Conservation (phyloP, 2,113 vertebrate species). For the Xenus cinereus region DNA sequence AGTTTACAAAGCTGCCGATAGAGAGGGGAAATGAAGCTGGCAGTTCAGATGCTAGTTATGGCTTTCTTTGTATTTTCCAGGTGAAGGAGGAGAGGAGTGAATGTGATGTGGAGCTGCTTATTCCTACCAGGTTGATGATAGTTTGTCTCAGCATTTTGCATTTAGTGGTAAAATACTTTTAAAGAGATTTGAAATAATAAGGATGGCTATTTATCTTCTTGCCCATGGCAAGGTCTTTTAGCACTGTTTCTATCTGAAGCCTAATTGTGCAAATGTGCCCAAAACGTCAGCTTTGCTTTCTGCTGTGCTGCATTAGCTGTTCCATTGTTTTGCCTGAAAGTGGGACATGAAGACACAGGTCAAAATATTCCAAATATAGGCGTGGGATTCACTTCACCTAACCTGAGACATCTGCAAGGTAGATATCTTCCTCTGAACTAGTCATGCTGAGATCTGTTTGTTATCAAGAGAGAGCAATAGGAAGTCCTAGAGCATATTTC, state of each 20-base stretch:
- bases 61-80: neutral
- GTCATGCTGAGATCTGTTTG: neutral
- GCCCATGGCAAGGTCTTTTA: neutral
- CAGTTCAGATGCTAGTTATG: neutral
- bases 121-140: neutral
- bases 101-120: neutral
- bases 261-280: neutral
- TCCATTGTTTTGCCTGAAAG: neutral
- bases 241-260: neutral
- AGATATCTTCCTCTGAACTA: neutral
- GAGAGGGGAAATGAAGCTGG: neutral
- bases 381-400: neutral
- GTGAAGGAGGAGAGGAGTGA: neutral
- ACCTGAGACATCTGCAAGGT: neutral
- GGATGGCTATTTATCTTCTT: neutral
- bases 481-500: neutral
- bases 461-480: neutral
- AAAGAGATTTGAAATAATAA: neutral
- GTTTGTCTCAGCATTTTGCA: neutral
- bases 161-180: neutral
- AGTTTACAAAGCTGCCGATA: neutral
- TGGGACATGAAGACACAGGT: neutral
- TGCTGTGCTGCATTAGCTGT: neutral
- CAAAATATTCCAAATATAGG: neutral
- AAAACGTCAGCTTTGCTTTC: neutral